These are phyloP conservation scores for Lithodes maja DNA, from an alignment of 2,888 invertebrate genomes.

Conservation along the genomic window DNA sequence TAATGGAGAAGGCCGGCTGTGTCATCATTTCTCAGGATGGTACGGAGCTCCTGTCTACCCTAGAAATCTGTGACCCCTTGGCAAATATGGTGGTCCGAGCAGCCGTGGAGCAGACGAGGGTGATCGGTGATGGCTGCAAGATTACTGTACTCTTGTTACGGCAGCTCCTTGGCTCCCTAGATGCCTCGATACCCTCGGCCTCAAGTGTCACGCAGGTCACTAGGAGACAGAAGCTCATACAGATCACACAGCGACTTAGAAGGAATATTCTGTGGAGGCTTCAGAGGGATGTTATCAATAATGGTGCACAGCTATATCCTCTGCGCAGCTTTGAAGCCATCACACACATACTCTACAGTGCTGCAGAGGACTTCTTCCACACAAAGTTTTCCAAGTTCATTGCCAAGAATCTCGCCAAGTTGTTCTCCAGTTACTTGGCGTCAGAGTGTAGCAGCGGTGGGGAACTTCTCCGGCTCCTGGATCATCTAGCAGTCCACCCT, in stretches of 20 bases:
- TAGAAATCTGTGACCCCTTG: slow-evolving; percentile 52
- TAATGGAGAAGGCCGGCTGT: slow-evolving; percentile 52
- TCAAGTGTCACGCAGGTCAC: background rate
- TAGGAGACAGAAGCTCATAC: slow-evolving; percentile 51
- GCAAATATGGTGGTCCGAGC: slow-evolving; percentile 34
- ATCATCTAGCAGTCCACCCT: slow-evolving; percentile 32
- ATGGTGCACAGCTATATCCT: slow-evolving; percentile 51
- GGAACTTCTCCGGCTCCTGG: slow-evolving; percentile 44
- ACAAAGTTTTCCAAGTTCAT: slow-evolving; percentile 62
- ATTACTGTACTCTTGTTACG: slow-evolving; percentile 36
- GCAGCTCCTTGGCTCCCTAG: slow-evolving; percentile 45
- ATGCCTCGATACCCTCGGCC: slow-evolving; percentile 22
- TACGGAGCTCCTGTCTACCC: slow-evolving; percentile 35
- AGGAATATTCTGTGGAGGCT: slow-evolving; percentile 31
- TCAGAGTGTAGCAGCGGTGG: slow-evolving; percentile 49
- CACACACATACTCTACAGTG: slow-evolving; percentile 35
- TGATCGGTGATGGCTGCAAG: slow-evolving; percentile 52
- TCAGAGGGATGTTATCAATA: slow-evolving; percentile 44
- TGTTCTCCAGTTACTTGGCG: slow-evolving; percentile 44
- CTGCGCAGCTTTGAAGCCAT: slow-evolving; percentile 56
- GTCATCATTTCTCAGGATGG: slow-evolving; percentile 58
- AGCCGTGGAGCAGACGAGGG: slow-evolving; percentile 38
- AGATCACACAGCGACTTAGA: slow-evolving; percentile 33
- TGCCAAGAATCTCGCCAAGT: slow-evolving; percentile 43
- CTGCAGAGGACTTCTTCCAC: slow-evolving; percentile 43